phyloP scores from a whole-genome alignment of 2,113 vertebrate species.

The Ctenomys sociabilis region DNA sequence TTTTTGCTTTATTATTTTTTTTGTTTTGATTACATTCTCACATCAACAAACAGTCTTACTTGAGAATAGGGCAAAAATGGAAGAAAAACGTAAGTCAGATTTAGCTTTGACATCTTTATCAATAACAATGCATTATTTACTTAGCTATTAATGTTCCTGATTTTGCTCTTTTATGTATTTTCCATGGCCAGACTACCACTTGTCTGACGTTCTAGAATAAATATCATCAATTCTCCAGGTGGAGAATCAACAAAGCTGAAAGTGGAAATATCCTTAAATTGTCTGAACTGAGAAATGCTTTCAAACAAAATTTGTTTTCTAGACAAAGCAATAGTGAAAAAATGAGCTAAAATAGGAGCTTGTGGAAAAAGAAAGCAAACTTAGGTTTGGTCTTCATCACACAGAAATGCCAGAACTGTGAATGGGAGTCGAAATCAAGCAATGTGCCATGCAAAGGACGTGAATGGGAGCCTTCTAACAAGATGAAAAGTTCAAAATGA shows the following conservation, averaged over 20 bases:
- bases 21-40: neutral
- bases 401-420: neutral
- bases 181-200: neutral
- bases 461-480: neutral
- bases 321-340: neutral
- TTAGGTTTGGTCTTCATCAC: neutral
- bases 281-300: neutral
- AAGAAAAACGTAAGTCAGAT: neutral
- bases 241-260: neutral
- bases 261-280: neutral
- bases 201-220: neutral
- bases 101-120: neutral
- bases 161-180: neutral
- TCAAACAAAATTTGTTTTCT: neutral
- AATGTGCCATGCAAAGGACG: neutral
- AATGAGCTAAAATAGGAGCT: neutral
- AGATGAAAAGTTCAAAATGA: neutral
- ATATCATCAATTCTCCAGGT: neutral
- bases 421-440: neutral
- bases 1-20: no score
- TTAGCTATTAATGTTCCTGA: neutral
- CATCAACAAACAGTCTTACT: neutral
- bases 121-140: neutral
- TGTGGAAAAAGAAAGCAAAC: neutral
- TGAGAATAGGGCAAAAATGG: neutral